Conservation (phyloP, 2,113 vertebrate species). For the Siniperca chuatsi region DNA sequence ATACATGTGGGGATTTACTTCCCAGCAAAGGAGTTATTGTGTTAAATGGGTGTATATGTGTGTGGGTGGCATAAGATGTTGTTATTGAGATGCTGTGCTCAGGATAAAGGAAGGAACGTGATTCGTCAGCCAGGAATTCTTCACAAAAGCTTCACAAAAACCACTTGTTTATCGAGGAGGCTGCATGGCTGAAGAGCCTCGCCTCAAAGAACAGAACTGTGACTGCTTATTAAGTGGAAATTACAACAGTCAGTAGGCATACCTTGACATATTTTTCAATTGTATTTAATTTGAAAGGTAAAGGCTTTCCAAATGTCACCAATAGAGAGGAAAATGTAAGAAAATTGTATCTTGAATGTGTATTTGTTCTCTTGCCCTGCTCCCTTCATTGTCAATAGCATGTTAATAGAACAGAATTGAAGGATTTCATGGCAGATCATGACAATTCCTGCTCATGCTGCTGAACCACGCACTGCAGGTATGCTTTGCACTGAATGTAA, state of each 20-base stretch:
- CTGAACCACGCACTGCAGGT: neutral
- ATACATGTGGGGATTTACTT: conserved; percentile 47
- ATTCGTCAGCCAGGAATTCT: conserved; percentile 3
- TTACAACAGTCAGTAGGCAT: neutral
- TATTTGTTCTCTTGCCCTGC: neutral
- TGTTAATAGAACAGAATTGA: neutral
- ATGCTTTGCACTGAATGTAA: too few species aligned
- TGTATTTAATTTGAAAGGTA: neutral
- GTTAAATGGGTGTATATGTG: conserved; percentile 29
- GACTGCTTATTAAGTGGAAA: neutral
- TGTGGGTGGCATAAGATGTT: conserved; percentile 28
- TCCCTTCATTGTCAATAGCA: neutral
- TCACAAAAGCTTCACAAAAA: neutral
- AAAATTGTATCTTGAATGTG: neutral
- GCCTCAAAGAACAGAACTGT: neutral
- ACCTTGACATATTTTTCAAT: neutral
- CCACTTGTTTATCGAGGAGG: conserved; percentile 8
- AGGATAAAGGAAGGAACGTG: neutral
- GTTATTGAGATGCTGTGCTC: conserved; percentile 5
- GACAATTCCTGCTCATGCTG: neutral
- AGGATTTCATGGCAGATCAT: neutral
- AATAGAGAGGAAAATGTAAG: neutral
- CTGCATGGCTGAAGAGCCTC: neutral
- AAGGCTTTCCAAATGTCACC: neutral
- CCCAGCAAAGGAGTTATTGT: conserved; percentile 23